These are phyloP conservation scores for Yponomeuta malinellus DNA, from an alignment of 2,888 invertebrate species.

Conservation along the genomic window DNA sequence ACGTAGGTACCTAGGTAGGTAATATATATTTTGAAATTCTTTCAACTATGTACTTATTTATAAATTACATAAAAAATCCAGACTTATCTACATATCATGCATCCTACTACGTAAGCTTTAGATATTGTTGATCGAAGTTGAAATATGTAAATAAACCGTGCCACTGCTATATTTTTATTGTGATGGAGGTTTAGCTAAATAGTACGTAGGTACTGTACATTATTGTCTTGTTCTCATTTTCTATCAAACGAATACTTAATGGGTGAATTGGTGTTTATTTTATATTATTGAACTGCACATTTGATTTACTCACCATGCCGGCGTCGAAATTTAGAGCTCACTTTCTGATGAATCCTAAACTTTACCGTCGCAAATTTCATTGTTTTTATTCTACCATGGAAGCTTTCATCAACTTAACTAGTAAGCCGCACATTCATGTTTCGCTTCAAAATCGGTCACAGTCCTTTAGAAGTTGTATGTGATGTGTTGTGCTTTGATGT, in stretches of 20 bases:
- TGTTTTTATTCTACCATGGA: constrained; percentile 50
- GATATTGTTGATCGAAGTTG: too few species aligned
- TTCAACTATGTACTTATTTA: background rate
- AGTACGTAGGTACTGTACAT: too few species aligned
- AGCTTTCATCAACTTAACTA: constrained; percentile 6
- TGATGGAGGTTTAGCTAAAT: too few species aligned
- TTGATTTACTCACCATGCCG: constrained; percentile 65
- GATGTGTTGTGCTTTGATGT: constrained; percentile 34
- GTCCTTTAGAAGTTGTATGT: constrained; percentile 40
- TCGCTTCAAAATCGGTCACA: constrained; percentile 33
- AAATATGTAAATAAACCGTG: too few species aligned
- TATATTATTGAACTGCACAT: constrained; percentile 58
- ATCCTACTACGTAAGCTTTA: too few species aligned
- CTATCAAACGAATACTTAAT: too few species aligned
- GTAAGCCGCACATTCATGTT: background rate
- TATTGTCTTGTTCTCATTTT: too few species aligned
- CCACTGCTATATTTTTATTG: too few species aligned
- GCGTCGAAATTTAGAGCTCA: constrained; percentile 66
- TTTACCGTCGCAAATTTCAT: constrained; percentile 79
- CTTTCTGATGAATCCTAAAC: constrained; percentile 77
- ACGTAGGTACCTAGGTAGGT: too few species aligned
- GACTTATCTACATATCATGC: background rate
- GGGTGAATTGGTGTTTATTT: background rate
- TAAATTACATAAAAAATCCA: background rate
- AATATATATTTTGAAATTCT: background rate